phyloP scores from a whole-genome alignment of 2,888 invertebrate genomes.

The Chrysomela aeneicollis region DNA sequence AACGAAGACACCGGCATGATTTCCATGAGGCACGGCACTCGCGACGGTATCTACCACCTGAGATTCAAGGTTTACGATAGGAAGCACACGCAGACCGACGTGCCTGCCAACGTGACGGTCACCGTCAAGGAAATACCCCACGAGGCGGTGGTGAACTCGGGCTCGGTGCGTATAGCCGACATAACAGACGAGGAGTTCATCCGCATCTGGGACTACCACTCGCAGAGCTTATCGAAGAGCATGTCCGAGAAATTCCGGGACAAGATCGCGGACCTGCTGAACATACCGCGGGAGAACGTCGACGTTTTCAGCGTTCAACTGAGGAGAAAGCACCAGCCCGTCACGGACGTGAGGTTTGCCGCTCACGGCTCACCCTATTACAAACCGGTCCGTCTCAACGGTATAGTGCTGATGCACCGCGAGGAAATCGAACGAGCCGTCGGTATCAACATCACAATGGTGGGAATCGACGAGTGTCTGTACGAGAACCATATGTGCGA shows the following conservation, averaged over 20 bases:
- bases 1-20: slow-evolving; percentile 95
- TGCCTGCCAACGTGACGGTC: slow-evolving; percentile 95
- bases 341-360: slow-evolving; percentile 92
- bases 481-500: slow-evolving; percentile 96
- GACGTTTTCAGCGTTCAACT: slow-evolving; percentile 97
- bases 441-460: slow-evolving; percentile 97
- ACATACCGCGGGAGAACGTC: slow-evolving; percentile 87
- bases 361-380: slow-evolving; percentile 97
- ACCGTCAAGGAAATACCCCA: slow-evolving; percentile 94
- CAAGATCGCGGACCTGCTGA: slow-evolving; percentile 85
- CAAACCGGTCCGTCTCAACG: slow-evolving; percentile 92
- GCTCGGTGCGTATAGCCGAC: slow-evolving; percentile 91
- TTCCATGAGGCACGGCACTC: slow-evolving; percentile 91
- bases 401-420: slow-evolving; percentile 90
- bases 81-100: slow-evolving; percentile 93
- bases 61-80: slow-evolving; percentile 89
- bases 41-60: slow-evolving; percentile 84
- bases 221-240: slow-evolving; percentile 81
- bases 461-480: slow-evolving; percentile 95
- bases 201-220: slow-evolving; percentile 89
- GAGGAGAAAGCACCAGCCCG: slow-evolving; percentile 83
- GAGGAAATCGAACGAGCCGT: slow-evolving; percentile 93
- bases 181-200: slow-evolving; percentile 97
- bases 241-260: slow-evolving; percentile 90
- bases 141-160: slow-evolving; percentile 94